Base-by-base conservation (phyloP, 1,140 invertebrate genomes). In the Diorhabda sublineata region DNA sequence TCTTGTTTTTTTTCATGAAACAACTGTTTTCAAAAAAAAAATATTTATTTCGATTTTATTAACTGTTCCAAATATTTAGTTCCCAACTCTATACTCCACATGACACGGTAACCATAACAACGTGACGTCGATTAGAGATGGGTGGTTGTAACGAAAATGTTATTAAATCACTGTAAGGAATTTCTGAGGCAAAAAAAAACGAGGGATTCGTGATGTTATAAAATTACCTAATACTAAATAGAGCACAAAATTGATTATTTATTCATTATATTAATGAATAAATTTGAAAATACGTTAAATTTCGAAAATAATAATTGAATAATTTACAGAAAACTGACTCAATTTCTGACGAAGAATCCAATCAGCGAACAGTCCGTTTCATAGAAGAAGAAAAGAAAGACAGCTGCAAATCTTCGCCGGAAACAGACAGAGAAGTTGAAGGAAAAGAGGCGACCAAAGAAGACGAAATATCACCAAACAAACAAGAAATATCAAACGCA, bases 291-390 rank as follows among this genome's bases (percentile, higher is more conserved):
- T 26, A 26, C 0, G 26, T 26, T 26, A 26, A 26, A 26, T 26
- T 26, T 26, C 26, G 26, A 26, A 26, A 26, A 4, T 52, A 2
- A 52, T 52, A 8, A 8, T 52, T 52, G n/a, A 6, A 52, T 52
- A 3, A 52, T 52, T 52, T 75, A n/a, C 65, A 76, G 77, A 73
- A 65, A n/a, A 71, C 71, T 1, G 78, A 80, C 60, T 71, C 73
- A 62, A 80, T 75, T 11, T 79, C 84, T 7, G 85, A 86, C 68
- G 84, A 85, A 57, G 85, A 86, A 67, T 81, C 79, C 2, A 80
- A 80, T 9, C 81, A 79, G 4, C 79, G 85, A 42, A 84, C 84
- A 0, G 85, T 86, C 2, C 79, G 85, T 5, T 86, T 86, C 69
- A 81, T 83, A 42, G 85, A 85, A 73, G 71, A 73, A 61, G 71